Base-by-base conservation (phyloP, 92 coral and sea anemone genomes). In the Epizoanthus stellaris region DNA sequence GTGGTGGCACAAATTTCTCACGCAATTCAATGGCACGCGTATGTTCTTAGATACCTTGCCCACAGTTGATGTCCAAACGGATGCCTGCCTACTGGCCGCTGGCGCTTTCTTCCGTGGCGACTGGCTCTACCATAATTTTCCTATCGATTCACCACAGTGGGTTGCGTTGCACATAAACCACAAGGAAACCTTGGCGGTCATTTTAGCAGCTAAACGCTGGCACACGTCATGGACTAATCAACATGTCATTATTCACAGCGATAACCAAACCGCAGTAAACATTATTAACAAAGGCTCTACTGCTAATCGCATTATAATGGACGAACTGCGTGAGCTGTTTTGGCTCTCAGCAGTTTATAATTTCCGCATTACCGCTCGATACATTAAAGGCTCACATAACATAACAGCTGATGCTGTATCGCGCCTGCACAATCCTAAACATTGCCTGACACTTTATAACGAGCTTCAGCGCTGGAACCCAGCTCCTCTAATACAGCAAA, bases 241-340 rank as follows among this genome's bases (percentile, higher is more conserved):
- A 15, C 88, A 84, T 56, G 60, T 88, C 30, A 53, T 88, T 17
- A 88, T 88, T 53, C 80, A 88, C 39, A 81, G 76, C 63, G 90
- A 87, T 53, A 87, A 87, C 59, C 90, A 87, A 74, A 86, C 90
- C 38, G 85, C 91, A 4, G 81, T 76, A 4, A 62, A 43, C 0
- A 88, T 88, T 11, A 85, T 89, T 52, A 89, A 89, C 87, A 89
- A 89, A 30, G 92, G 89, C 36, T 66, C 89, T 11, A 85, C 92
- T 6, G 87, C 76, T 7, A 85, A 80, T 73, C 11, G n/a, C 14
- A 17, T 80, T 12, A 73, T 85, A 23, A 85, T 85, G 92, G 76
- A 61, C 17, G 92, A 86, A 45, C 38, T 89, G 15, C 92, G 92
- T 23, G 75, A 56, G 54, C 67, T 89, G 45, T 84, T 89, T 72